Percentiles rank a stretch among this genome's conserved stretches.
These are phyloP conservation scores for Siniperca knerii DNA, from an alignment of 2,113 vertebrate genomes.

Conservation along the genomic window DNA sequence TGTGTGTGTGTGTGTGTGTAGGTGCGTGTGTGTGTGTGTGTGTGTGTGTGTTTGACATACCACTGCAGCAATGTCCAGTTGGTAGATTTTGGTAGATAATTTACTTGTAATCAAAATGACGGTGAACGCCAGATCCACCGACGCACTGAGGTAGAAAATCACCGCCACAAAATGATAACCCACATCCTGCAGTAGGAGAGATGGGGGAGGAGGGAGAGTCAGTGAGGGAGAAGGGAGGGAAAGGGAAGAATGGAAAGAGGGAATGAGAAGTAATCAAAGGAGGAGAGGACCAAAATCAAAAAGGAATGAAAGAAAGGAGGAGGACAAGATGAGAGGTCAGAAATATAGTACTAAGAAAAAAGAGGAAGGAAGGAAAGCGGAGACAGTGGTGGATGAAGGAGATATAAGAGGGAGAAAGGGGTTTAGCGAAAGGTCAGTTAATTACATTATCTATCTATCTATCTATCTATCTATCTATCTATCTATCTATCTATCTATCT, in stretches of 20 bases:
- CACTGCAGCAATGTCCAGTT: slow-evolving; percentile 85
- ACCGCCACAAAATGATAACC: slow-evolving; percentile 82
- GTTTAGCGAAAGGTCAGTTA: no score
- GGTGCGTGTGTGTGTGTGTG: slow-evolving; percentile 15
- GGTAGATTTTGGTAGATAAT: slow-evolving; percentile 49
- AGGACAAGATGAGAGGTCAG: no score
- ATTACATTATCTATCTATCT: no score
- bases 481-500: background rate
- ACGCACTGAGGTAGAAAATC: slow-evolving; percentile 87
- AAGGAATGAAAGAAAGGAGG: rapidly evolving
- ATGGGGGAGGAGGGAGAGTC: background rate
- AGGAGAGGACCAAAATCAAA: background rate
- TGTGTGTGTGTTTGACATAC: slow-evolving; percentile 69
- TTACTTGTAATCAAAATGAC: slow-evolving; percentile 29
- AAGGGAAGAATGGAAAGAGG: no score
- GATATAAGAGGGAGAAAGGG: no score
- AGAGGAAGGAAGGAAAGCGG: no score
- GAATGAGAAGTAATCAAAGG: no score
- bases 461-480: background rate
- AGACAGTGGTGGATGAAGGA: no score
- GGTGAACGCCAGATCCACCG: slow-evolving; percentile 75
- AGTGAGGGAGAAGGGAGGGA: background rate
- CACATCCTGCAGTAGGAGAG: slow-evolving; percentile 77
- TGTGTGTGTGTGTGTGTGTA: slow-evolving; percentile 10
- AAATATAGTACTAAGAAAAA: no score